phyloP scores from a whole-genome alignment of 1,140 invertebrate genomes.

The Procambarus virginalis region DNA sequence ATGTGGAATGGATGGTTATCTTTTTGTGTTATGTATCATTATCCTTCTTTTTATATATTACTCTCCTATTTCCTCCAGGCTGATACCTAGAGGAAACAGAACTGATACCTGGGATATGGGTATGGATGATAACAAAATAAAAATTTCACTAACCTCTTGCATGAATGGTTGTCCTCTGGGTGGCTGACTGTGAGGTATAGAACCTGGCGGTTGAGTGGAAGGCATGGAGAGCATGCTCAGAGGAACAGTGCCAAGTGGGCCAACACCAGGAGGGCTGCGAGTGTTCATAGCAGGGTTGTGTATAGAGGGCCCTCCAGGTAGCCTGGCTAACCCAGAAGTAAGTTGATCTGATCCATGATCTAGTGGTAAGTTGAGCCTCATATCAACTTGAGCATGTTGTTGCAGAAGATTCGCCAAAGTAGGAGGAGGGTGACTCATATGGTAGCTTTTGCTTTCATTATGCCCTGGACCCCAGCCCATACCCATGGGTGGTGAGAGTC shows the following conservation, averaged over 20 bases:
- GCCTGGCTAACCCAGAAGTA: conserved; percentile 35
- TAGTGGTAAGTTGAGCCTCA: conserved; percentile 36
- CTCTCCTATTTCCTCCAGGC: too few species aligned
- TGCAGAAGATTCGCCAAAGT: conserved; percentile 49
- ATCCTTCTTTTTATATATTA: too few species aligned
- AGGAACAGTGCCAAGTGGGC: conserved; percentile 44
- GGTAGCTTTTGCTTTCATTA: conserved; percentile 43
- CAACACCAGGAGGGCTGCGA: conserved; percentile 50
- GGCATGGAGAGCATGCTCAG: conserved; percentile 45
- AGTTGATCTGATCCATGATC: conserved; percentile 47
- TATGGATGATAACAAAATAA: too few species aligned
- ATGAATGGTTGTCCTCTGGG: conserved; percentile 41
- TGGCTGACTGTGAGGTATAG: conserved; percentile 36
- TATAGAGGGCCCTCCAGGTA: conserved; percentile 35
- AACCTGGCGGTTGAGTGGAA: conserved; percentile 42
- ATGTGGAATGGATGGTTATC: too few species aligned
- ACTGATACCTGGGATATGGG: too few species aligned
- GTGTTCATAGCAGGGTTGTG: conserved; percentile 45
- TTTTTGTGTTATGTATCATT: too few species aligned
- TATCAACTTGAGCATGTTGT: conserved; percentile 54
- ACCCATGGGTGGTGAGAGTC: conserved; percentile 26
- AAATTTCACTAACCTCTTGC: conserved; percentile 42
- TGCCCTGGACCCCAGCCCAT: conserved; percentile 47
- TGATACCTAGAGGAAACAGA: too few species aligned
- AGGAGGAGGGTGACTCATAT: conserved; percentile 50